Evolutionary conservation across 53 echinoderm and acorn worm genomes (phyloP), one percentile per base, ranked within the genome.

Genomic region (Crossaster papposus): DNA sequence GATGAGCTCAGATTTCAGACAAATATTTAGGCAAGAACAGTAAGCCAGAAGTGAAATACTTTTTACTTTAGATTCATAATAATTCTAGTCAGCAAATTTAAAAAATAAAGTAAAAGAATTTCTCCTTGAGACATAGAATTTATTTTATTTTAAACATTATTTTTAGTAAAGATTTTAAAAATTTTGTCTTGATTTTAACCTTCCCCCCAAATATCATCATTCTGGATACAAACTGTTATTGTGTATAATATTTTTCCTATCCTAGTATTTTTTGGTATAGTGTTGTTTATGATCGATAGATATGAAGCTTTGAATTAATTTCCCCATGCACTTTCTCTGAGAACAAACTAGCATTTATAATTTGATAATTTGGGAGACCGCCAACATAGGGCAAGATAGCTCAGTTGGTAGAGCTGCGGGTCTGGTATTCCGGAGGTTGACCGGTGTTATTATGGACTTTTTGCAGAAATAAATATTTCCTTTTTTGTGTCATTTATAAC

Each of bases 271-370:
- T 28, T 51, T n/a, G n/a, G 29, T n/a, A 26, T 78, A 8, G 20
- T 78, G 78, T 78, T 78, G 20, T 14, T 51, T 17, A 72, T 24
- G 4, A 30, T 65, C 35, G 53, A 31, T 20, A 23, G 22, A 52
- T 30, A 53, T 54, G 37, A 31, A 53, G 51, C 79, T 14, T 23
- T 51, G n/a, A 78, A 80, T 80, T 51, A 85, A 85, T 85, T 51
- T 33, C 85, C 72, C 23, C 72, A 9, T 85, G 85, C 54, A 85
- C 83, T 83, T 73, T 85, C 38, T 73, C n/a, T 0, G 53, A 4
- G 14, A 14, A 23, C 54, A 85, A 70, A 83, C 12, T 32, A 28
- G 58, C 70, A 26, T 30, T 11, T 4, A 70, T 4, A 70, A 1
- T 44, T 44, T 44, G 44, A n/a, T n/a, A n/a, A n/a, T n/a, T n/a